phyloP scores from a whole-genome alignment of 1,140 invertebrate species.

The Aleiodes sp. region DNA sequence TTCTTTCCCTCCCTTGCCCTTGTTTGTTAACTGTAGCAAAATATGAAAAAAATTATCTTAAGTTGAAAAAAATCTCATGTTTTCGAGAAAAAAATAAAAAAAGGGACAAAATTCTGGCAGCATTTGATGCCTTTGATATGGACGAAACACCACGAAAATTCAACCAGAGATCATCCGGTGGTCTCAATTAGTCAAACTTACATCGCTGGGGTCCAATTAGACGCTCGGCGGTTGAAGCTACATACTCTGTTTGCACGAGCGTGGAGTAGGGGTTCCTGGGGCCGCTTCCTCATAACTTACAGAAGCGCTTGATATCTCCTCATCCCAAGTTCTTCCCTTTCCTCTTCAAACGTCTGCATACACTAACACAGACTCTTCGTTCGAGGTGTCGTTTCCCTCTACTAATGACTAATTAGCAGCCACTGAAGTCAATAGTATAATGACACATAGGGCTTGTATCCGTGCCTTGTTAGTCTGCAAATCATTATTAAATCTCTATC shows the following conservation, averaged over 20 bases:
- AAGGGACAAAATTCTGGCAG: neutral
- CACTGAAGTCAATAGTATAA: conserved; percentile 60
- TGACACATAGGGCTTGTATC: conserved; percentile 47
- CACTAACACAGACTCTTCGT: conserved; percentile 19
- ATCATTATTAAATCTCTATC: neutral
- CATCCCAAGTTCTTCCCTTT: neutral
- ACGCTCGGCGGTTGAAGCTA: conserved; percentile 61
- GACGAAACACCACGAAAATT: conserved; percentile 9
- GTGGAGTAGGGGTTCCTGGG: conserved; percentile 45
- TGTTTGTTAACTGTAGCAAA: conserved; percentile 5
- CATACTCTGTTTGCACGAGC: conserved; percentile 64
- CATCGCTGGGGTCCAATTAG: conserved; percentile 67
- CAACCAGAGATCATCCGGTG: conserved; percentile 39
- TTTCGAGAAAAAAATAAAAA: conserved; percentile 8
- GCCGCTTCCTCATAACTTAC: conserved; percentile 15
- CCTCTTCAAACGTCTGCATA: neutral
- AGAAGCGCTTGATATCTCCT: neutral
- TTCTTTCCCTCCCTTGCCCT: neutral
- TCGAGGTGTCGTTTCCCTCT: conserved; percentile 64
- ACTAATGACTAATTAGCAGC: conserved; percentile 68
- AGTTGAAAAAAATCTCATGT: neutral
- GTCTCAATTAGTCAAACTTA: conserved; percentile 68
- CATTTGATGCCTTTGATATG: conserved; percentile 23
- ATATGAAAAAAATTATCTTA: neutral
- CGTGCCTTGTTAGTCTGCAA: conserved; percentile 12